phyloP scores from a whole-genome alignment of 1,140 invertebrate genomes.

The Himalopsyche phryganea region DNA sequence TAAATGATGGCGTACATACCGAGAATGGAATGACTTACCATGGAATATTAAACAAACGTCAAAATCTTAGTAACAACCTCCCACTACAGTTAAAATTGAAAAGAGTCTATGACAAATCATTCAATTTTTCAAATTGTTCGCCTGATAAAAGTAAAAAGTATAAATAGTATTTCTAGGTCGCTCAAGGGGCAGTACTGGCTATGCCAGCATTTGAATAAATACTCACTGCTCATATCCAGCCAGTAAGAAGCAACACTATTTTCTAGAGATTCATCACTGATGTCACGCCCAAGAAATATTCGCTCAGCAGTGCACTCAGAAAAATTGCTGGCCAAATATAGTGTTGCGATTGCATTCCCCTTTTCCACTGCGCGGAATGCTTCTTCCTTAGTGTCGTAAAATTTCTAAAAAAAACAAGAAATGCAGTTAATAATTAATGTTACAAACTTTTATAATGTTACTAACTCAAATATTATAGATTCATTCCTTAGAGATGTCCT shows the following conservation, averaged over 20 bases:
- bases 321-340: constrained; percentile 74
- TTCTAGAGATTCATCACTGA: constrained; percentile 38
- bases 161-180: too few relatives aligned
- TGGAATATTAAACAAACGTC: too few relatives aligned
- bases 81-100: too few relatives aligned
- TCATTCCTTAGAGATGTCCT: too few relatives aligned
- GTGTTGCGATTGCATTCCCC: constrained; percentile 64
- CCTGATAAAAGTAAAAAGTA: too few relatives aligned
- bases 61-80: too few relatives aligned
- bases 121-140: too few relatives aligned
- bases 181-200: too few relatives aligned
- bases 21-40: too few relatives aligned
- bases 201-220: not conserved
- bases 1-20: too few relatives aligned
- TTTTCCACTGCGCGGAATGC: constrained; percentile 59
- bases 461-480: not conserved
- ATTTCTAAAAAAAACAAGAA: constrained; percentile 49
- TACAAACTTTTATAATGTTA: not conserved
- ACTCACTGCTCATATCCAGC: constrained; percentile 69
- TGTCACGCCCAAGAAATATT: constrained; percentile 42
- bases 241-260: constrained; percentile 47
- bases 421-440: not conserved
- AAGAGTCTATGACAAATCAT: too few relatives aligned
- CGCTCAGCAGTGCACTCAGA: constrained; percentile 43
- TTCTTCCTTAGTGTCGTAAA: constrained; percentile 53